phyloP scores from a whole-genome alignment of 2,113 vertebrate genomes.

The Polypterus bichir region DNA sequence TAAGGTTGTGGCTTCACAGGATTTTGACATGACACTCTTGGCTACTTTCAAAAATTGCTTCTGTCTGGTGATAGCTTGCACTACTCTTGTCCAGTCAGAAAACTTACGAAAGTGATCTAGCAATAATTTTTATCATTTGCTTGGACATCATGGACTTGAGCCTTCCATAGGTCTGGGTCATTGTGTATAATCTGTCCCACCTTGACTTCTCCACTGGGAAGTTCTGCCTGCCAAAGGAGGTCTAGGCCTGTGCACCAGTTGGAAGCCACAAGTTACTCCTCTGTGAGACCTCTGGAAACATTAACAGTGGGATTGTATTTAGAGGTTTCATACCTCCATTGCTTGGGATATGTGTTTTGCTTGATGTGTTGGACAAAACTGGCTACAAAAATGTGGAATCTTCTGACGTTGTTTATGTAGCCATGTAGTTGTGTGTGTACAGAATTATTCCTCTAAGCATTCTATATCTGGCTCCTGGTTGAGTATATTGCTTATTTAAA shows the following conservation, averaged over 20 bases:
- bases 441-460: conserved; percentile 9
- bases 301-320: too few species aligned
- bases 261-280: neutral
- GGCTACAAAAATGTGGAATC: conserved; percentile 19
- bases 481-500: neutral
- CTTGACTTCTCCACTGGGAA: conserved; percentile 16
- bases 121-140: conserved; percentile 10
- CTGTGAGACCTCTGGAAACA: conserved; percentile 4
- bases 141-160: conserved; percentile 7
- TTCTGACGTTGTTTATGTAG: conserved; percentile 7
- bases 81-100: conserved; percentile 9
- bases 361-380: conserved; percentile 13
- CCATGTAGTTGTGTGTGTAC: conserved; percentile 1
- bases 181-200: conserved; percentile 12
- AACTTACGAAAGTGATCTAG: conserved; percentile 15
- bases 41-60: neutral
- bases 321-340: conserved; percentile 7
- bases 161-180: conserved; percentile 16
- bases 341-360: neutral
- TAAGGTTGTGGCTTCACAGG: conserved; percentile 14
- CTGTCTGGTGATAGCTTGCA: conserved; percentile 6
- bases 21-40: conserved; percentile 9
- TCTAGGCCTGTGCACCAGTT: conserved; percentile 8
- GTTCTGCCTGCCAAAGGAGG: conserved; percentile 16
- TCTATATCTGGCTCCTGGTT: conserved; percentile 8